Evolutionary conservation across 2,113 vertebrate genomes (phyloP), one percentile per base, ranked within the genome.

Genomic region (Crotalus viridis): DNA sequence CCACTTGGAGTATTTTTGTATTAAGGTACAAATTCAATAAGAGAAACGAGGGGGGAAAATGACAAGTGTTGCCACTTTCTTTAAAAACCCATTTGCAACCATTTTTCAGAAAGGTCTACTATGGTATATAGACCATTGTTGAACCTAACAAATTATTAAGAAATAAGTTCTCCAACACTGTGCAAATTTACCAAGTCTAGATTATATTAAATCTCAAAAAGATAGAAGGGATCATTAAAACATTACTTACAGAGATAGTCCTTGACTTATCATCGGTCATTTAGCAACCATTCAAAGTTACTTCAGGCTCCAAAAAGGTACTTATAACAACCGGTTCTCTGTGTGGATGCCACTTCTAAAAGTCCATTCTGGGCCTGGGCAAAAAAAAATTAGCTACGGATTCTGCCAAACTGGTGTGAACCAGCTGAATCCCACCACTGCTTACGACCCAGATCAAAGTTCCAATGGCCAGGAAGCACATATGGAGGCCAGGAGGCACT

Each of bases 131-230:
- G 87, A 43, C 26, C 54, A 3, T 59, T 6, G 90, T 26, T 17
- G 93, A 7, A 69, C 4, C 88, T 57, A 85, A 94, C 93, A 39
- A 94, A 46, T 88, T 17, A 88, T 22, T 57, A 10, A 94, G 94
- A 95, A 5, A 5, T 24, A 93, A 54, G 64, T 6, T 81, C 28
- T 22, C 17, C 6, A 90, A 7, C 4, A 54, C 5, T 7, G 39
- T 54, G 6, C 10, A 61, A 39, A 17, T 1, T 15, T 52, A 10
- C 12, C 15, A 52, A 24, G 61, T 39, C 13, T 51, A 61, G 15
- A 0, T 59, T 61, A 61, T 22, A 9, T n/a, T 19, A 61, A 43
- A 87, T 10, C 17, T 51, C 1, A 6, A 87, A 51, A 87, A 87
- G 28, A 13, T n/a, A 51, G 15, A 87, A 61, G 87, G 10, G 46